Base-by-base conservation (phyloP, 2,797 vertebrate genomes). In the Chromobotia macracanthus region DNA sequence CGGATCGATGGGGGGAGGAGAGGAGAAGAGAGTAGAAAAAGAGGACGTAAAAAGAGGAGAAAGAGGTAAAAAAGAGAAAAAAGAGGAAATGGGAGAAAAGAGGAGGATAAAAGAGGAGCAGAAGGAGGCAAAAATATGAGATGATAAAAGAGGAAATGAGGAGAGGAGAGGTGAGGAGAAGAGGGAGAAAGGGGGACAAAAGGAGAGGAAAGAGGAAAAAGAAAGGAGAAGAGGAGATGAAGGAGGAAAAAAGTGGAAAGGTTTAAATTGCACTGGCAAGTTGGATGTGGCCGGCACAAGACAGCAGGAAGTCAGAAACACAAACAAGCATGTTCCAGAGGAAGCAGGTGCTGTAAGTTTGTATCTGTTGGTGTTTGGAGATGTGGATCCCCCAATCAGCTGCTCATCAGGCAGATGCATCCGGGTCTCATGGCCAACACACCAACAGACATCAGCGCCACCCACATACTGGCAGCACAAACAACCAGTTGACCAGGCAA, bases 311-410 rank as follows among this genome's bases (percentile, higher is more conserved):
- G 85, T 55, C 69, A 31, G 55, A 67, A 73, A 82, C 74, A 86
- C 82, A 91, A 90, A 92, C 89, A 91, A 84, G 88, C 83, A 75
- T 80, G 75, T 88, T 85, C 74, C 82, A 88, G 84, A 91, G 88
- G 88, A 93, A 88, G 84, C 87, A 92, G 87, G 87, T 89, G 87
- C 80, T 85, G 86, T 88, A 74, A 19, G 65, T 69, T 61, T 61
- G 69, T 73, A 78, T 79, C 70, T 71, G 74, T 72, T 63, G 56
- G 48, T 55, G 35, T 60, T 76, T 83, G 67, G 77, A 79, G 60
- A 58, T 35, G 63, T 80, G 60, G 21, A n/a, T 69, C 51, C 71
- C 56, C 81, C 74, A 81, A 84, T 85, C 79, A 84, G 77, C 82
- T 80, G 77, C 81, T 80, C 82, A 83, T 80, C 84, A 84, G 72